Conservation (phyloP, 2,797 vertebrate genomes). For the Parauchenoglanis ngamensis region DNA sequence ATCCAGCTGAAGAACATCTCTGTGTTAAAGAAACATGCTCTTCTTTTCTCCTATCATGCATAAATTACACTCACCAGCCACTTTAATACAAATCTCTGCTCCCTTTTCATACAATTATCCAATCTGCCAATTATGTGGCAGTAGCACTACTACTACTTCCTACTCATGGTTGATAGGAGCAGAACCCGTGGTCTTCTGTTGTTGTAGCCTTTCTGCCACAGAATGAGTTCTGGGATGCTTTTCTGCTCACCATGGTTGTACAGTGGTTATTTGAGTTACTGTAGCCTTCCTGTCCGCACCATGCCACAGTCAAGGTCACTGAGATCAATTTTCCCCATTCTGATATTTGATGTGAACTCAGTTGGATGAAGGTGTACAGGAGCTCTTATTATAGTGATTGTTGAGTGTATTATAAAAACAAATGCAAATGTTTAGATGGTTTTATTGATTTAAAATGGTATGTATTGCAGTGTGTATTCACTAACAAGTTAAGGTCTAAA, state of each 20-base stretch:
- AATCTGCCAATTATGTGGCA: too few species aligned
- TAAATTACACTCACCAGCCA: background rate
- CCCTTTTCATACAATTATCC: background rate
- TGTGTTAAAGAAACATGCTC: background rate
- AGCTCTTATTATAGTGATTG: background rate
- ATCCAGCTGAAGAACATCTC: constrained; percentile 4
- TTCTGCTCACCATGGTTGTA: background rate
- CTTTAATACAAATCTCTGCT: background rate
- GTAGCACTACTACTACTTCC: background rate
- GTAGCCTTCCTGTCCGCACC: background rate
- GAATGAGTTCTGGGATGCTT: background rate
- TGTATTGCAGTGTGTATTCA: background rate
- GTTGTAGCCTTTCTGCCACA: background rate
- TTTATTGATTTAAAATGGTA: background rate
- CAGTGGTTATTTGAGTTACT: background rate
- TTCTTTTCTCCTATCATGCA: background rate
- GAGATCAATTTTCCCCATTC: background rate
- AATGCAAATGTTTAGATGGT: background rate
- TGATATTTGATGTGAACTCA: background rate
- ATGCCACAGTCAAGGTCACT: background rate
- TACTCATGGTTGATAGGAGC: background rate
- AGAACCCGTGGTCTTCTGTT: background rate
- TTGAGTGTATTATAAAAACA: background rate
- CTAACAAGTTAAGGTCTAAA: background rate
- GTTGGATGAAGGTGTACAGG: background rate